Evolutionary conservation across 1,140 invertebrate genomes (phyloP).

Genomic region (Ips nitidus): DNA sequence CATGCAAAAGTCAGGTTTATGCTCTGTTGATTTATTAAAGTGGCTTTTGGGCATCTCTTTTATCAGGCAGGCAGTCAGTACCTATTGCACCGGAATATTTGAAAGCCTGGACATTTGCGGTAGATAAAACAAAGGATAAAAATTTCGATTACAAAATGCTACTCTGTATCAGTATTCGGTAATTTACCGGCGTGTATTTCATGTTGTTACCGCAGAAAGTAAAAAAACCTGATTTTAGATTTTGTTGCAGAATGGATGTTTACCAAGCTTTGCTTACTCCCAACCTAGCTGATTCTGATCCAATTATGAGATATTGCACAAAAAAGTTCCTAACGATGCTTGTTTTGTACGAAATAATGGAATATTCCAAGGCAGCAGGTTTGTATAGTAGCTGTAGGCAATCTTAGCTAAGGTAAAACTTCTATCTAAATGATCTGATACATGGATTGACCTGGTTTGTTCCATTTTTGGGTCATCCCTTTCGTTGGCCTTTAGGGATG

Average conservation of each 20-base stretch:
- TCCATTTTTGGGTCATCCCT: background rate
- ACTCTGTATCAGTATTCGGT: too few relatives aligned
- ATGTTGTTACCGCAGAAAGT: too few relatives aligned
- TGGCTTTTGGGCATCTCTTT: too few relatives aligned
- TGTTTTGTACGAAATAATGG: conserved; percentile 30
- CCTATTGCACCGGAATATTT: too few relatives aligned
- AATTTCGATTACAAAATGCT: too few relatives aligned
- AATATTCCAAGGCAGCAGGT: conserved; percentile 29
- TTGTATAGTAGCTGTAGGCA: conserved; percentile 6
- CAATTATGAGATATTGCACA: conserved; percentile 23
- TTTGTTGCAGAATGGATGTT: conserved; percentile 32
- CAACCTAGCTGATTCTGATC: conserved; percentile 27
- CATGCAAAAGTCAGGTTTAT: too few relatives aligned
- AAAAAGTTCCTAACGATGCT: conserved; percentile 28
- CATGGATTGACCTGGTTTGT: background rate
- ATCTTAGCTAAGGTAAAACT: background rate
- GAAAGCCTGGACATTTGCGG: too few relatives aligned
- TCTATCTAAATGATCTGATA: background rate
- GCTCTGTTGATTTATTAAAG: too few relatives aligned
- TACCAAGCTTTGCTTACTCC: conserved; percentile 25
- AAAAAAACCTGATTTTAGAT: background rate
- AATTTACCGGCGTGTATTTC: too few relatives aligned
- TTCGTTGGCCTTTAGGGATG: background rate
- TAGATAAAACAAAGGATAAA: too few relatives aligned
- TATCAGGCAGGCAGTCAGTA: too few relatives aligned